phyloP scores from a whole-genome alignment of 2,888 invertebrate genomes.

The Oxytorus armatus region DNA sequence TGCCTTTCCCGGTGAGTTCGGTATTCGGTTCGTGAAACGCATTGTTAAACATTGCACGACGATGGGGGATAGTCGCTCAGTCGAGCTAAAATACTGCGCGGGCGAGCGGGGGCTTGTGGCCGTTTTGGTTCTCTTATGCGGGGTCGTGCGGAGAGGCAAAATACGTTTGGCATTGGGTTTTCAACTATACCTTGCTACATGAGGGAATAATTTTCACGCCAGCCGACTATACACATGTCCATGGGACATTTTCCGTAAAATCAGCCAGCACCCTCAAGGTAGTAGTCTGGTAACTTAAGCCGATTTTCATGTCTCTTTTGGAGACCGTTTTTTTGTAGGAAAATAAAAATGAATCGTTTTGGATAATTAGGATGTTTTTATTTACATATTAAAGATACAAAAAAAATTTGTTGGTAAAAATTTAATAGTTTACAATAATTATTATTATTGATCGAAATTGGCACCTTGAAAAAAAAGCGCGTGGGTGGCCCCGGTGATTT shows the following conservation, averaged over 20 bases:
- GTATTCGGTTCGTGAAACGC: constrained; percentile 68
- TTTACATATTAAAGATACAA: too few species aligned
- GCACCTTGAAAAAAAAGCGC: too few species aligned
- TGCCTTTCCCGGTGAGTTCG: constrained; percentile 28
- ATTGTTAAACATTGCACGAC: constrained; percentile 78
- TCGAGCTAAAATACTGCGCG: constrained; percentile 63
- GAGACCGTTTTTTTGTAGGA: too few species aligned
- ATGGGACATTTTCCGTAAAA: constrained; percentile 16
- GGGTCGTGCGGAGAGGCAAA: constrained; percentile 64
- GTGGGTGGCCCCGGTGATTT: too few species aligned
- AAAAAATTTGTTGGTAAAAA: too few species aligned
- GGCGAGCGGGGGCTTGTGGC: constrained; percentile 53
- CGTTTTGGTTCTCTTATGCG: constrained; percentile 46
- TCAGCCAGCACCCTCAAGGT: not conserved
- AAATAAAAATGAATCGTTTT: too few species aligned
- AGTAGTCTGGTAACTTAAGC: too few species aligned
- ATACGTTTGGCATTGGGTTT: constrained; percentile 70
- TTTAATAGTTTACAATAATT: too few species aligned
- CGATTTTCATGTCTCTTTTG: too few species aligned
- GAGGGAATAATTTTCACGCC: constrained; percentile 70
- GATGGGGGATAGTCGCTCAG: constrained; percentile 66
- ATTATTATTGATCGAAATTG: too few species aligned
- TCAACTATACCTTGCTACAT: constrained; percentile 72
- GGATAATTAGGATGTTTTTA: too few species aligned
- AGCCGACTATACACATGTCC: constrained; percentile 43